Evolutionary conservation across 2,113 vertebrate species (phyloP).

Genomic region (Polypterus senegalus): DNA sequence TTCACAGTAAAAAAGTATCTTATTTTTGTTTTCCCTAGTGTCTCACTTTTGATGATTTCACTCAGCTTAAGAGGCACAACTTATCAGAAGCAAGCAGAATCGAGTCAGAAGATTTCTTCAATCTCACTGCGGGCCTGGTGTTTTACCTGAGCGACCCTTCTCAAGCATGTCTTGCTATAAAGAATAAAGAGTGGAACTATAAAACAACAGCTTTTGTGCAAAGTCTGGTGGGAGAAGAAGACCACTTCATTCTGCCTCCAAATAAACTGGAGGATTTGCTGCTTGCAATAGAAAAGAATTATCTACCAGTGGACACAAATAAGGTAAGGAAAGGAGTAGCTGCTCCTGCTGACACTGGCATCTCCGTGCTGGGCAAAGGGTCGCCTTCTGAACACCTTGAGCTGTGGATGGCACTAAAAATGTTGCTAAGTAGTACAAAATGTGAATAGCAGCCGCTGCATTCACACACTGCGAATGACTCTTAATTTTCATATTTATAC

Average conservation of each 20-base stretch:
- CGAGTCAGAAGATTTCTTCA: conserved; percentile 31
- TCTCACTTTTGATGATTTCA: conserved; percentile 15
- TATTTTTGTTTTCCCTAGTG: conserved; percentile 5
- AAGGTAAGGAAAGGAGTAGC: conserved; percentile 24
- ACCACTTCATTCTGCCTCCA: background rate
- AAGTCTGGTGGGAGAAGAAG: conserved; percentile 13
- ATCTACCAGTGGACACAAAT: conserved; percentile 19
- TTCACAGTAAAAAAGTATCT: too few species aligned
- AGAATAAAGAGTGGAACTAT: conserved; percentile 30
- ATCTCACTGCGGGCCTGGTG: conserved; percentile 26
- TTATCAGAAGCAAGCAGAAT: conserved; percentile 14
- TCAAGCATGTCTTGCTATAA: conserved; percentile 24
- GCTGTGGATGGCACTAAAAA: too few species aligned
- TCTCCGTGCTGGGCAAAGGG: too few species aligned
- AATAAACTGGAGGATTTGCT: conserved; percentile 28
- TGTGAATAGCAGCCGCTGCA: too few species aligned
- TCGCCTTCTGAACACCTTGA: too few species aligned
- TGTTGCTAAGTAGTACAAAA: too few species aligned
- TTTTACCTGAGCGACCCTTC: conserved; percentile 37
- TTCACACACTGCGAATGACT: too few species aligned
- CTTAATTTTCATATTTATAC: too few species aligned
- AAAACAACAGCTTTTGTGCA: conserved; percentile 33
- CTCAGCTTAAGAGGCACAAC: conserved; percentile 35
- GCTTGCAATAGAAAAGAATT: conserved; percentile 27
- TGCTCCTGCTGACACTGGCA: background rate